These are phyloP conservation scores for Etheostoma nigrum DNA, from an alignment of 2,797 vertebrate species.

Conservation along the genomic window DNA sequence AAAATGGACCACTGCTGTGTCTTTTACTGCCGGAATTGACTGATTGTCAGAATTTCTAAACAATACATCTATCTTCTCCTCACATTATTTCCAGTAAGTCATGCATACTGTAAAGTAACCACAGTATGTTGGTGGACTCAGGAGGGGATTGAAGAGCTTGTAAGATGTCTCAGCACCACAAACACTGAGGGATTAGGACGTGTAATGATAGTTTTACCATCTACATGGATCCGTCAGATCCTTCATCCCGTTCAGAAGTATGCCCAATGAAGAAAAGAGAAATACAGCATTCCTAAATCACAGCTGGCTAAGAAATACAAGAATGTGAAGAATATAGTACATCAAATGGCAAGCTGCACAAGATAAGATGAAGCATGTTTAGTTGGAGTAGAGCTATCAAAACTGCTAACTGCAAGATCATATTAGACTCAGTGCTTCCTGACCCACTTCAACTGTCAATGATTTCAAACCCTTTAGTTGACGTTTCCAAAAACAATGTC, in stretches of 20 bases:
- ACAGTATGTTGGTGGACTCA: conserved; percentile 20
- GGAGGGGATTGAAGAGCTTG: conserved; percentile 23
- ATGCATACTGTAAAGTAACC: conserved; percentile 10
- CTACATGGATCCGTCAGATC: conserved; percentile 44
- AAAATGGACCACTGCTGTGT: neutral
- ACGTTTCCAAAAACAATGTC: conserved; percentile 28
- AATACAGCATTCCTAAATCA: conserved; percentile 5
- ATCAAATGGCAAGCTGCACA: neutral
- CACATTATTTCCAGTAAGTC: conserved; percentile 14
- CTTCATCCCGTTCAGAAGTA: conserved; percentile 33
- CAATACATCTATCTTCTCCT: neutral
- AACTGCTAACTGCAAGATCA: conserved; percentile 29
- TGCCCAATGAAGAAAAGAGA: conserved; percentile 29
- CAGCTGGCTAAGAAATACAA: conserved; percentile 10
- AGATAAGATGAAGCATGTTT: conserved; percentile 21
- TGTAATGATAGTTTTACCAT: conserved; percentile 48
- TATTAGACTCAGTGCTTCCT: conserved; percentile 21
- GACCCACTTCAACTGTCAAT: conserved; percentile 35
- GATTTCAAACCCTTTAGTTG: conserved; percentile 25
- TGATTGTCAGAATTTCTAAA: neutral
- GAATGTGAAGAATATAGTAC: conserved; percentile 5
- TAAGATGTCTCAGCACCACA: conserved; percentile 31
- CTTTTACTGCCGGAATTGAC: neutral
- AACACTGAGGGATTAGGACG: conserved; percentile 47
- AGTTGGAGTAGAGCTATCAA: conserved; percentile 24